Base-by-base conservation (phyloP, 1,140 invertebrate species). In the Diorhabda sublineata region DNA sequence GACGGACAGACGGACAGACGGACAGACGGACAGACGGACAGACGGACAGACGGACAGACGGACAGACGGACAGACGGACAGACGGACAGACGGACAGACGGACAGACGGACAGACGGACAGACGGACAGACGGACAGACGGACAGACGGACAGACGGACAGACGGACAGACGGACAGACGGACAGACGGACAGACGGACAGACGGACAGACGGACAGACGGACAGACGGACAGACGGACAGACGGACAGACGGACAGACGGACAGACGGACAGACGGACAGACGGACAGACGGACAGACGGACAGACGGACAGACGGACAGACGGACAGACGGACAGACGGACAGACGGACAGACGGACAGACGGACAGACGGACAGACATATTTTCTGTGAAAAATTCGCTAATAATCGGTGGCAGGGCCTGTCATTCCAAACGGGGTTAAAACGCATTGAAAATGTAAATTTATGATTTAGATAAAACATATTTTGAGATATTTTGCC, bases 271-370 rank as follows among this genome's bases (percentile, higher is more conserved):
- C 52, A 56, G 52, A n/a, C 52, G n/a, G 52, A 56, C 52, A 56
- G 52, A 56, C 52, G 52, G n/a, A n/a, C 5, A 5, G n/a, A n/a
- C 5, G 5, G 52, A 56, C 52, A 56, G 52, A 56, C 52, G 52
- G 52, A 56, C 5, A 56, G 5, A 56, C 5, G n/a, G 5, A n/a
- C 5, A 56, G 52, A 56, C 52, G 52, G 52, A 56, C 52, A 56
- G 52, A 56, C 52, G 52, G 5, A 56, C 5, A 56, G 52, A 56
- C 52, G 52, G n/a, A n/a, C 52, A 56, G 52, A 56, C 52, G 5
- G n/a, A 56, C 52, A 56, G 52, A 56, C 52, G n/a, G 52, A 56
- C 52, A 56, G 52, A 56, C 52, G 52, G 52, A n/a, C 52, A 56
- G 52, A 56, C 52, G 52, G n/a, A n/a, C 5, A 5, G n/a, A n/a